Base-by-base conservation (phyloP, 2,113 vertebrate species). In the Aleadryas rufinucha region DNA sequence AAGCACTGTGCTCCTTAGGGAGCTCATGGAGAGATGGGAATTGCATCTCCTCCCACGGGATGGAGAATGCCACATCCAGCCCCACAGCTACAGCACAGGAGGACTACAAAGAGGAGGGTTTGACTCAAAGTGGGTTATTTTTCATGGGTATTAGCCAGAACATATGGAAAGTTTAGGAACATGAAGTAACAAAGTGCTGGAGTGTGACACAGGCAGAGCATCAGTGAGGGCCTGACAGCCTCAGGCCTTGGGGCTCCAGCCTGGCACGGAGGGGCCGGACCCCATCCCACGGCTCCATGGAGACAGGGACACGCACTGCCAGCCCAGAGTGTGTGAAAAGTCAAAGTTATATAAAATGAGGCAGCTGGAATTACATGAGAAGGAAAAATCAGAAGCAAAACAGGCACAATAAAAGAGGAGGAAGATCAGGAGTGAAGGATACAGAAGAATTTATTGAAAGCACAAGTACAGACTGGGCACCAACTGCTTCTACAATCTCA, bases 401-500 rank as follows among this genome's bases (percentile, higher is more conserved):
- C 76, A 92, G 77, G 84, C 90, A 92, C 90, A 92, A 92, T 70
- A 92, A 92, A 92, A 92, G 77, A 92, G 70, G 77, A 92, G 56
- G 84, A 87, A 92, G 64, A 92, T 92, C 90, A 92, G 90, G 77
- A 96, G 95, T 90, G 53, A 97, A 98, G 97, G 96, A 97, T 96
- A 98, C 94, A 97, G 97, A 97, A 97, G 97, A 97, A 90, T 98
- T 98, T 98, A 98, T 98, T 98, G 96, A 87, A 97, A 97, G 97
- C 96, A 97, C 97, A 97, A 97, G 96, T 97, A 98, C 98, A 98
- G 98, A 98, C 91, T 81, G 95, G 97, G 96, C 95, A 89, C 86
- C 90, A 97, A 94, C 95, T 60, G 96, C 95, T 97, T 96, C 97
- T 97, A 98, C 97, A 98, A 96, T 76, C 70, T 84, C 87, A 94